Percentiles rank a stretch among this genome's conserved stretches.
Evolutionary conservation across 2,797 vertebrate species (phyloP).

Genomic region (Podargus strigoides): DNA sequence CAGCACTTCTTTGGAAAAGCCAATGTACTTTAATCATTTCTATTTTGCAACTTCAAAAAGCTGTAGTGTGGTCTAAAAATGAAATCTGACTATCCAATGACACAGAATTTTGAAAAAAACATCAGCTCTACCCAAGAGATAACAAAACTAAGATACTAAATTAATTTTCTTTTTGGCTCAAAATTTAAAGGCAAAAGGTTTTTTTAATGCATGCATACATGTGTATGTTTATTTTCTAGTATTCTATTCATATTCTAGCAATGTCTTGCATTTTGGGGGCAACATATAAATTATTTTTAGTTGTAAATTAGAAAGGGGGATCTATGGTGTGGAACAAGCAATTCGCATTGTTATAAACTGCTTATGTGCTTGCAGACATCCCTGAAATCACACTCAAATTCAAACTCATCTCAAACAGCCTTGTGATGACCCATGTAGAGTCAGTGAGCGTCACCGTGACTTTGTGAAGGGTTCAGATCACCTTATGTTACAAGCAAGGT

Average conservation of each 20-base stretch:
- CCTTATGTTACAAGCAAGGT: background rate
- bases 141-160: background rate
- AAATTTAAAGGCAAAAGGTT: background rate
- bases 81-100: background rate
- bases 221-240: background rate
- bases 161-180: background rate
- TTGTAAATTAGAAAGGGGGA: background rate
- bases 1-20: background rate
- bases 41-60: background rate
- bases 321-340: background rate
- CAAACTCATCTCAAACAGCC: accelerated
- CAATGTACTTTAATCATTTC: background rate
- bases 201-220: background rate
- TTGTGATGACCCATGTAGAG: background rate
- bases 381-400: background rate
- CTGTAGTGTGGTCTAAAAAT: background rate
- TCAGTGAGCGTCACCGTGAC: accelerated
- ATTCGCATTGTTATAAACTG: background rate
- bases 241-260: background rate
- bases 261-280: background rate
- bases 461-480: background rate
- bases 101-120: background rate
- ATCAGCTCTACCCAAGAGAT: background rate
- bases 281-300: background rate
- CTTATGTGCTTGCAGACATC: background rate